phyloP scores from a whole-genome alignment of 2,888 invertebrate species.

The Dascillus cervinus region DNA sequence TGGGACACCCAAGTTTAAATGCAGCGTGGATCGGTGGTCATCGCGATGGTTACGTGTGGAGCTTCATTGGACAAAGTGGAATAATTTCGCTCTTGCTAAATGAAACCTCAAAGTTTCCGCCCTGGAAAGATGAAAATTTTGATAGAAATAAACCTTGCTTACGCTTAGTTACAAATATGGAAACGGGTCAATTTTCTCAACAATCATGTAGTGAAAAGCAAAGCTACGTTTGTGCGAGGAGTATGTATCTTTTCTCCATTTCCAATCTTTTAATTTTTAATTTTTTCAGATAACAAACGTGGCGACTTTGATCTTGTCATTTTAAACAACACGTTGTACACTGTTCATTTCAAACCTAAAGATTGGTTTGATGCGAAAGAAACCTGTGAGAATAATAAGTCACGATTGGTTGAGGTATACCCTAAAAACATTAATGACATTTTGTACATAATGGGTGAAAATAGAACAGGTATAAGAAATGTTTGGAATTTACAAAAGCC shows the following conservation, averaged over 20 bases:
- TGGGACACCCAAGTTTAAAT: slow-evolving; percentile 10
- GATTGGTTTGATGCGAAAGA: slow-evolving; percentile 6
- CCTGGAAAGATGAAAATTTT: slow-evolving; percentile 3
- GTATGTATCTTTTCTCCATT: too few relatives aligned
- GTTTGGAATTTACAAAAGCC: too few relatives aligned
- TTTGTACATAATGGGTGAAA: slow-evolving; percentile 10
- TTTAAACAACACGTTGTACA: slow-evolving; percentile 3
- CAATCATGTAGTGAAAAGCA: neutral
- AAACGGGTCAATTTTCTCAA: too few relatives aligned
- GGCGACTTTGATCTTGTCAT: too few relatives aligned
- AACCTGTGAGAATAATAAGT: neutral
- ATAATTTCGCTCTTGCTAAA: neutral
- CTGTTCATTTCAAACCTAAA: slow-evolving; percentile 3
- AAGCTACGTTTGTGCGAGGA: slow-evolving; percentile 3
- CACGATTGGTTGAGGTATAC: slow-evolving; percentile 1
- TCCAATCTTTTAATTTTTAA: too few relatives aligned
- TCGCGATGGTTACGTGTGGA: slow-evolving; percentile 4
- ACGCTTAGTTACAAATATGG: too few relatives aligned
- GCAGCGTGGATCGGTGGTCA: slow-evolving; percentile 10
- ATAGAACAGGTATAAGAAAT: slow-evolving; percentile 4
- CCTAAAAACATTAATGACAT: slow-evolving; percentile 1
- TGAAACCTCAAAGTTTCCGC: slow-evolving; percentile 1
- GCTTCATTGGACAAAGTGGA: slow-evolving; percentile 3
- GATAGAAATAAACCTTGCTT: too few relatives aligned
- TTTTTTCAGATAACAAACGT: too few relatives aligned